These are phyloP conservation scores for Tetrao urogallus DNA, from an alignment of 2,113 vertebrate species.

Conservation along the genomic window DNA sequence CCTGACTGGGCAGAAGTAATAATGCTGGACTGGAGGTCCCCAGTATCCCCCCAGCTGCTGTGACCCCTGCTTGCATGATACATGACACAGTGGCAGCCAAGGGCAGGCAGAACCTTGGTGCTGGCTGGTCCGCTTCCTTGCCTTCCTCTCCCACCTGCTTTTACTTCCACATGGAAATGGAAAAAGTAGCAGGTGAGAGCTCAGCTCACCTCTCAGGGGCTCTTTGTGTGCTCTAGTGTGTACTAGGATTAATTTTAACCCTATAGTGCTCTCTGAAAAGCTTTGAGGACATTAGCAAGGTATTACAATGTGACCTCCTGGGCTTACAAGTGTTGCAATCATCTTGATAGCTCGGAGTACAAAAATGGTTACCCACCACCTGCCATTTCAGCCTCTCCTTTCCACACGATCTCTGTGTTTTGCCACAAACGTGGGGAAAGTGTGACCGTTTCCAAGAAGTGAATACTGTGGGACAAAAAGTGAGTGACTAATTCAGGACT, in stretches of 20 bases:
- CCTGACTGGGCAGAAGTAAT: background rate
- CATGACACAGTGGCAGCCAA: fast-evolving
- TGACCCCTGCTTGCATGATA: fast-evolving
- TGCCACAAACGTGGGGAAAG: background rate
- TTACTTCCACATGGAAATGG: background rate
- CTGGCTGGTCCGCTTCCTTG: fast-evolving
- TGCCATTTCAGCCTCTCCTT: background rate
- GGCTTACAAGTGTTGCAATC: background rate
- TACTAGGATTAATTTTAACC: background rate
- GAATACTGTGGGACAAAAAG: background rate
- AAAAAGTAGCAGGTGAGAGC: background rate
- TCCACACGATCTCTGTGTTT: background rate
- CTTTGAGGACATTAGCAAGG: background rate
- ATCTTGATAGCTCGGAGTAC: background rate
- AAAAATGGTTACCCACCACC: background rate
- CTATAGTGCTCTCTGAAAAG: background rate
- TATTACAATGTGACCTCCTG: background rate
- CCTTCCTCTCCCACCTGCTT: background rate
- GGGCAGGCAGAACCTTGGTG: background rate
- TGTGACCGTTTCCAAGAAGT: background rate
- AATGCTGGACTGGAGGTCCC: background rate
- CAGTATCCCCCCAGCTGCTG: background rate
- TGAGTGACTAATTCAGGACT: background rate
- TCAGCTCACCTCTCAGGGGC: background rate
- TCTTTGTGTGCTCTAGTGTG: background rate